Evolutionary conservation across 2,113 vertebrate species (phyloP).

Genomic region (Megalops atlanticus): DNA sequence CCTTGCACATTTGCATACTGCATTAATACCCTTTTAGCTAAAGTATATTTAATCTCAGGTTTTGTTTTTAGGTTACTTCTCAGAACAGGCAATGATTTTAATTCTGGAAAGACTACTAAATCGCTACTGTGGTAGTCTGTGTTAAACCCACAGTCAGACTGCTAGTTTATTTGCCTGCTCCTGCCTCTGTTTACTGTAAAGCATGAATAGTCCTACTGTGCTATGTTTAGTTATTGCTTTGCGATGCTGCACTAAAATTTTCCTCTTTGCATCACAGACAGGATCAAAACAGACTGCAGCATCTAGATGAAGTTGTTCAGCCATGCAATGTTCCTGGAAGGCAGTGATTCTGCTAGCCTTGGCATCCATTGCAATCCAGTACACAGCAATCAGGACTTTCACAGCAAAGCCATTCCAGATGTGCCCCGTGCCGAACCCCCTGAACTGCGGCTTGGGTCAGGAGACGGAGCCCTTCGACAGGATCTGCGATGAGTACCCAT

Average conservation of each 20-base stretch:
- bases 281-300: constrained; percentile 62
- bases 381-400: constrained; percentile 95
- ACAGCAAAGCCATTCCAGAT: constrained; percentile 92
- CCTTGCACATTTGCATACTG: neutral
- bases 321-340: constrained; percentile 99
- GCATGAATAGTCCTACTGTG: constrained; percentile 47
- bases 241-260: constrained; percentile 36
- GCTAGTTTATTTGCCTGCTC: constrained; percentile 33
- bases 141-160: constrained; percentile 23
- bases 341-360: constrained; percentile 94
- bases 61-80: neutral
- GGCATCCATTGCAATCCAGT: constrained; percentile 96
- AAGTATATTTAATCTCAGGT: neutral
- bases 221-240: constrained; percentile 30
- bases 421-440: constrained; percentile 79
- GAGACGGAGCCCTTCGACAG: constrained; percentile 81
- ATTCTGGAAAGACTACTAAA: constrained; percentile 14
- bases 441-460: constrained; percentile 82
- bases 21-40: neutral
- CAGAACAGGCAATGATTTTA: constrained; percentile 5
- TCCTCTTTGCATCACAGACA: constrained; percentile 62
- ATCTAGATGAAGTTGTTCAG: constrained; percentile 88
- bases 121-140: neutral
- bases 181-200: constrained; percentile 35
- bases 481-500: constrained; percentile 86